Conservation (phyloP, 2,888 invertebrate species). For the Cosmorhoe ocellata region DNA sequence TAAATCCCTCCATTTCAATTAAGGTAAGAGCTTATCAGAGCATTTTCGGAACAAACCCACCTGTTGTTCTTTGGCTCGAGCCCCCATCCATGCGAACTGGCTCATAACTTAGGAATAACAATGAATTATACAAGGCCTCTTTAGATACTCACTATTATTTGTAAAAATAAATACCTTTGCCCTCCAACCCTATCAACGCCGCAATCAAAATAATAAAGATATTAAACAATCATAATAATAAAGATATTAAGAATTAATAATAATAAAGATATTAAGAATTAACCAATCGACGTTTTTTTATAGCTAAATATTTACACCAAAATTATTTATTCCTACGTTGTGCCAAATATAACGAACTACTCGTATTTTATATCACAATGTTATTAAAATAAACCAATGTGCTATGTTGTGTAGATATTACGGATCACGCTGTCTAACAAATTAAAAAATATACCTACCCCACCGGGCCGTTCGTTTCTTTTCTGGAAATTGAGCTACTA, state of each 20-base stretch:
- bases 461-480: too few species aligned
- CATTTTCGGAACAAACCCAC: constrained; percentile 21
- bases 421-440: too few species aligned
- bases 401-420: too few species aligned
- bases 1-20: constrained; percentile 17
- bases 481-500: too few species aligned
- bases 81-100: constrained; percentile 16
- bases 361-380: too few species aligned
- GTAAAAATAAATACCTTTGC: constrained; percentile 2
- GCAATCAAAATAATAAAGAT: constrained; percentile 12
- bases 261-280: too few species aligned
- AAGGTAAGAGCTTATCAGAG: constrained; percentile 16
- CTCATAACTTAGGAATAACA: constrained; percentile 14
- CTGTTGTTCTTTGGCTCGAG: constrained; percentile 24
- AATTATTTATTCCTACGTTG: too few species aligned
- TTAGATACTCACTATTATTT: background rate
- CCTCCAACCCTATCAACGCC: background rate
- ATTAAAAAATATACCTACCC: too few species aligned
- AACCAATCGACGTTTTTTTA: too few species aligned
- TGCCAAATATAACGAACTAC: too few species aligned
- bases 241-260: background rate
- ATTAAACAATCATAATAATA: background rate
- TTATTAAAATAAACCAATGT: too few species aligned
- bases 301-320: too few species aligned
- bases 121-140: background rate